Conservation (phyloP, 2,797 vertebrate genomes). For the Synanceia verrucosa region DNA sequence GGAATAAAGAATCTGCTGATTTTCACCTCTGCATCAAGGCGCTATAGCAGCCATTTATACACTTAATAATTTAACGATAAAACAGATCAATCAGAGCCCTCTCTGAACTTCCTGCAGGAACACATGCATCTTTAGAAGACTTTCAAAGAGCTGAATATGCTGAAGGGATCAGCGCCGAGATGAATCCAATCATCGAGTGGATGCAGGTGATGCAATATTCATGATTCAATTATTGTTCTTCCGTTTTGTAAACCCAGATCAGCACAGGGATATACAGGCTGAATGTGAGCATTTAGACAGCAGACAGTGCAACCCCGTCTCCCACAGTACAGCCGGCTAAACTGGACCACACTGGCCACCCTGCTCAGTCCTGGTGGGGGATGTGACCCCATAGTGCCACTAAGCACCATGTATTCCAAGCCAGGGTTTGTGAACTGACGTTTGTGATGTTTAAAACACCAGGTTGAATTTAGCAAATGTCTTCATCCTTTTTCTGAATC, state of each 20-base stretch:
- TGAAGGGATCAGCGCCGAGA: constrained; percentile 7
- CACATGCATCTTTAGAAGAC: neutral
- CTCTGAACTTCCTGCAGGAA: constrained; percentile 8
- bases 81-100: constrained; percentile 6
- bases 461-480: too few relatives aligned
- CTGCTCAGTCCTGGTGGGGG: neutral
- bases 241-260: constrained; percentile 22
- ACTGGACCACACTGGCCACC: too few relatives aligned
- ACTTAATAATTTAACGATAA: constrained; percentile 10
- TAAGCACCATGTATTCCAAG: neutral
- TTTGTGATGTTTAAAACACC: too few relatives aligned
- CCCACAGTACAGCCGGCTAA: neutral
- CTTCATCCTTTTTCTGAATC: too few relatives aligned
- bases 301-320: neutral
- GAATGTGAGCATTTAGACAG: constrained; percentile 6
- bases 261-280: neutral
- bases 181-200: constrained; percentile 19
- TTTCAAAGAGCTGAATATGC: neutral
- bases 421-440: too few relatives aligned
- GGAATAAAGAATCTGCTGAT: constrained; percentile 14
- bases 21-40: constrained; percentile 13
- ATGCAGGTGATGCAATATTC: constrained; percentile 46
- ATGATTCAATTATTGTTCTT: constrained; percentile 53
- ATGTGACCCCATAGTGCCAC: too few relatives aligned
- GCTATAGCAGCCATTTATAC: neutral